Evolutionary conservation across 2,888 invertebrate genomes (phyloP), one percentile per base, ranked within the genome.

Genomic region (Halocaridina rubra): DNA sequence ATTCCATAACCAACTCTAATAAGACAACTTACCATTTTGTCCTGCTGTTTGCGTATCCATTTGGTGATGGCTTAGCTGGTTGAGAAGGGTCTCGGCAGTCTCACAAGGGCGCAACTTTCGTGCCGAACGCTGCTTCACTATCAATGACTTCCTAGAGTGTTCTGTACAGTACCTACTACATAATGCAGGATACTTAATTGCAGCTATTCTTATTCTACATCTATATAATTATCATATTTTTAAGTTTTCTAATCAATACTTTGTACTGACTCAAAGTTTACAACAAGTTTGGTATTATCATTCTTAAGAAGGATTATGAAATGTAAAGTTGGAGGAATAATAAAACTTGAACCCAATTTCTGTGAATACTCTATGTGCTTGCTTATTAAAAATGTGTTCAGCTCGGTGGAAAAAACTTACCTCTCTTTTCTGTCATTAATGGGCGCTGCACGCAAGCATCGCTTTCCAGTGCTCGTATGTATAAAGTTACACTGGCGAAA

Each of bases 401-500:
- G n/a, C n/a, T n/a, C n/a, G n/a, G n/a, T n/a, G 75, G 22, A 22
- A 29, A 61, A 29, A 78, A 90, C 92, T 90, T 91, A 94, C 92
- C 94, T 93, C 89, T 95, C 95, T 90, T 94, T 94, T 90, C 94
- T 94, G 82, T 95, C 95, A 61, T 92, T 91, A 90, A 94, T 94
- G 0, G 95, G 94, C 1, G 96, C 95, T 0, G 97, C 95, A 89
- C 94, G 93, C n/a, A 93, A 91, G 90, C 97, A 97, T 86, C 95
- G 92, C 88, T 95, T 94, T 0, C 94, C 94, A 87, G 94, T 95
- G 77, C 93, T 93, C 32, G 93, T 89, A 90, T 93, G 93, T 88
- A 94, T 92, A 90, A 93, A 95, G 0, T 93, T 92, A 90, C 98
- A 98, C 89, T 95, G 96, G 87, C 94, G 94, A 90, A 94, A 98